Base-by-base conservation (phyloP, 1,140 invertebrate species). In the Bombus soroeensis region DNA sequence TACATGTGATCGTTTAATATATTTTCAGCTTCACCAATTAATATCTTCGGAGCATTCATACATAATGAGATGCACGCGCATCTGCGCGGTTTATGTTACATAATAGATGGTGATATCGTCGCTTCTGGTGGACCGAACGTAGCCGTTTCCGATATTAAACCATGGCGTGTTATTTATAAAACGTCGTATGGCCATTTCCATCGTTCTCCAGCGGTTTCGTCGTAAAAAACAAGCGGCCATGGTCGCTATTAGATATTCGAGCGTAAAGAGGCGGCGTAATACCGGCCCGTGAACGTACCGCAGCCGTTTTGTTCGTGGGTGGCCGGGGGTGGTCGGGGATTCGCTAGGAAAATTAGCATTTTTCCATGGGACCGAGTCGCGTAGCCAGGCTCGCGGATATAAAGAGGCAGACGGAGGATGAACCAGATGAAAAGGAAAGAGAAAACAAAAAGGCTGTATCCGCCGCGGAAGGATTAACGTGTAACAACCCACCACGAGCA, bases 301-400 rank as follows among this genome's bases (percentile, higher is more conserved):
- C 43, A 66, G 41, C 64, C 78, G 64, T 34, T 81, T 53, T 5
- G 64, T 75, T 53, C 18, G 47, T 22, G 18, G 47, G 47, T 53
- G 47, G 47, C 18, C 47, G 47, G 47, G 47, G 47, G 18, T 53
- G 6, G 18, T 22, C 18, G 47, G 47, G 18, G 47, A 53, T 53
- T 53, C 47, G 47, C 22, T 9, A 39, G 43, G 37, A 25, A 88
- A 91, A 91, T 91, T 91, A 91, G 90, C 91, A 91, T 91, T 91
- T 91, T 91, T 91, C 87, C 90, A 86, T 85, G 79, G 90, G 88
- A 88, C 88, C 90, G 83, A 70, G 79, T 81, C 85, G 89, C 88
- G 86, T 85, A 85, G 86, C 89, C n/a, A 13, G 12, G 12, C n/a
- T 64, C n/a, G 28, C 62, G 62, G n/a, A 64, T 89, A 80, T 85